These are phyloP conservation scores for Irena cyanogastra DNA, from an alignment of 2,113 vertebrate genomes.

Conservation along the genomic window DNA sequence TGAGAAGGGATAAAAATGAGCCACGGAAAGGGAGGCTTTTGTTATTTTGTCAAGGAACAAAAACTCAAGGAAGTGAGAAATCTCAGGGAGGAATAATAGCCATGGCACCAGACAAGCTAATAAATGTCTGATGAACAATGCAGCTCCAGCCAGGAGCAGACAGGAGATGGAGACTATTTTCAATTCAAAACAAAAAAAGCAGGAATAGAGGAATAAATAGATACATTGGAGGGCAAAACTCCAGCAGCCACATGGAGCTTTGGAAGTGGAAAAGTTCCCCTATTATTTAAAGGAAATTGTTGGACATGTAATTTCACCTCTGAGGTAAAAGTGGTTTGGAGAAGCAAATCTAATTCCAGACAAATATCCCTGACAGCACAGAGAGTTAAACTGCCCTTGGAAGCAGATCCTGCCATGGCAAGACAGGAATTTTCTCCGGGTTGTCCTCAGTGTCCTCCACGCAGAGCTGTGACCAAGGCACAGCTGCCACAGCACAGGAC, in stretches of 20 bases:
- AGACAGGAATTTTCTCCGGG: neutral
- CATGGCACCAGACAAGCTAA: conserved; percentile 16
- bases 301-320: neutral
- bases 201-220: neutral
- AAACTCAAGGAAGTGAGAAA: conserved; percentile 13
- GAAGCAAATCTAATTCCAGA: neutral
- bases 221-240: neutral
- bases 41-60: conserved; percentile 46
- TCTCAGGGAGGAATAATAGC: neutral
- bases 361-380: neutral
- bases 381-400: neutral
- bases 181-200: neutral
- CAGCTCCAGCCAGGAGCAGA: neutral
- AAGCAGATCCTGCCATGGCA: neutral
- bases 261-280: neutral
- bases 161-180: neutral
- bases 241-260: neutral
- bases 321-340: neutral
- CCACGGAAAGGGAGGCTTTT: neutral
- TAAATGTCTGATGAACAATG: conserved; percentile 28
- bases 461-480: neutral
- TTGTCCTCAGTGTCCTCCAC: neutral
- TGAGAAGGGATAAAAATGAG: conserved; percentile 40
- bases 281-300: neutral
- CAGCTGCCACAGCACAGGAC: neutral